Base-by-base conservation (phyloP, 2,888 invertebrate genomes). In the Rhingia campestris region DNA sequence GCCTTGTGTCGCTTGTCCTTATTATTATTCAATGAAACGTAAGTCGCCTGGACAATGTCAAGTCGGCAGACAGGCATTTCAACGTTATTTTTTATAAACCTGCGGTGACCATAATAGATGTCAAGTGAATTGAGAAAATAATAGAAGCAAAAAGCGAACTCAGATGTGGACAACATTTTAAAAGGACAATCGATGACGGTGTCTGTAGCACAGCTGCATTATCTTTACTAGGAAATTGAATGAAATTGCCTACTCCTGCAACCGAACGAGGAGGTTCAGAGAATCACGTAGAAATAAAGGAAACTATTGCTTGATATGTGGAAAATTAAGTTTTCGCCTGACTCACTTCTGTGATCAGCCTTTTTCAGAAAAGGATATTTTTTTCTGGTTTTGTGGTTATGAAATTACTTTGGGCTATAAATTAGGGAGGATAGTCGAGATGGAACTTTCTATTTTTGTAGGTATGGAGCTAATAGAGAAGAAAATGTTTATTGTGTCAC, bases 21-120 rank as follows among this genome's bases (percentile, higher is more conserved):
- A 61, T 77, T 77, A 77, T 82, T 82, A 77, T 82, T 73, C 82
- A 82, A 79, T 73, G 67, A 64, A 79, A 72, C 69, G 73, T 74
- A 45, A 73, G 72, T 76, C 66, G 76, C 53, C 39, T 58, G 81
- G 61, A 82, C 81, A 77, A 82, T 77, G 45, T 56, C 32, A 43
- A 39, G 14, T 22, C 51, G 12, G 30, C 39, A 47, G 45, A 59
- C 49, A 53, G 77, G 32, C 58, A 33, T 37, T 22, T 10, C 9
- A 49, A n/a, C 39, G 9, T 14, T 10, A 45, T 64, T 43, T 33
- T 49, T 54, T 47, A 80, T 73, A 43, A 61, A 43, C 37, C 49
- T 76, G 61, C 30, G 61, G 61, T 22, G 61, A 66, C 37, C 10
- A 53, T 39, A 72, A 66, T 61, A 66, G 70, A 63, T 75, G 51